Conservation (phyloP, 2,888 invertebrate species). For the Hyposoter didymator region DNA sequence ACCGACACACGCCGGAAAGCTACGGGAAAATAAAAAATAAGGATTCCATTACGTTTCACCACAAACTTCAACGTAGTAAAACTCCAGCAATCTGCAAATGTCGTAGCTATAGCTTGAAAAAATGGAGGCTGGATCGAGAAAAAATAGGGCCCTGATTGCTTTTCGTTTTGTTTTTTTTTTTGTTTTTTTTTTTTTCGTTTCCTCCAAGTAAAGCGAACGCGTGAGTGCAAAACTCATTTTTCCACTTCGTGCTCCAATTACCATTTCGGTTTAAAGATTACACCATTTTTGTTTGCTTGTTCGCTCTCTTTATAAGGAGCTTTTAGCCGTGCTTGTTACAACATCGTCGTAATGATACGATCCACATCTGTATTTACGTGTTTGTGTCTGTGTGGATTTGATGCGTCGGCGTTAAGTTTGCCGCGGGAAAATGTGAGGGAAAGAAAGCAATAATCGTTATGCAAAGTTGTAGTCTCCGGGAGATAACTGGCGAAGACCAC, state of each 20-base stretch:
- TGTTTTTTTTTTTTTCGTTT: neutral
- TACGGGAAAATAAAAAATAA: neutral
- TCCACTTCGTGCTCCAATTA: conserved; percentile 32
- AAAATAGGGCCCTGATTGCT: neutral
- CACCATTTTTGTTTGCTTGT: conserved; percentile 17
- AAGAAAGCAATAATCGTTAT: conserved; percentile 79
- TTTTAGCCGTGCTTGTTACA: conserved; percentile 41
- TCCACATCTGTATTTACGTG: conserved; percentile 9
- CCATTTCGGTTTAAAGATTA: conserved; percentile 18
- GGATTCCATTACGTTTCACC: neutral
- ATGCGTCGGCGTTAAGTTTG: conserved; percentile 25
- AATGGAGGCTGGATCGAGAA: neutral
- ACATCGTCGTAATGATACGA: conserved; percentile 51
- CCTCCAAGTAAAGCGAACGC: neutral
- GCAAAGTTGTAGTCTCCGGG: conserved; percentile 75
- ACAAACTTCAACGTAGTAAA: neutral
- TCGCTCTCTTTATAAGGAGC: conserved; percentile 2
- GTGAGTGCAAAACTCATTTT: conserved; percentile 5
- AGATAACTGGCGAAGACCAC: conserved; percentile 73
- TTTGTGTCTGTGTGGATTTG: neutral
- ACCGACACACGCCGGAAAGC: neutral
- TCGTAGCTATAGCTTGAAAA: neutral
- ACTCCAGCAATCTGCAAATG: neutral
- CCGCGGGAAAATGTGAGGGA: conserved; percentile 68
- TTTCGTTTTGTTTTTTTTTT: neutral